Base-by-base conservation (phyloP, 2,113 vertebrate genomes). In the Pteropus alecto region DNA sequence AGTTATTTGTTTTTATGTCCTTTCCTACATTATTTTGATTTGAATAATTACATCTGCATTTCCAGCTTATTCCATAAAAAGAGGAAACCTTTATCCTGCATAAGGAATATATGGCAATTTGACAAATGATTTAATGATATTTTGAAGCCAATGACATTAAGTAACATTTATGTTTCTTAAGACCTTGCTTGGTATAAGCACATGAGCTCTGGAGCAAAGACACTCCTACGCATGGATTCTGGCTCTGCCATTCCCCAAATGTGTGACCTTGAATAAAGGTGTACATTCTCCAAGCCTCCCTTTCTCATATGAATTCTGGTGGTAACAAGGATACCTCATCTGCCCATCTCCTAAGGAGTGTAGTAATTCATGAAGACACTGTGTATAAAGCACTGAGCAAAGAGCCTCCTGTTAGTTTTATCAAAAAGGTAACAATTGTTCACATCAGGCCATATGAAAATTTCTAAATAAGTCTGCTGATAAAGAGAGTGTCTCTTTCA, bases 1-100 rank as follows among this genome's bases (percentile, higher is more conserved):
- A 87, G 19, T 77, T 96, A 94, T 94, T 95, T 96, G 83, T 85
- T 95, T 67, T 73, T 84, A 91, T 77, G 65, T 93, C 94, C 77
- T 12, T 77, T 74, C 51, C 77, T 82, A 22, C 74, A 28, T 86
- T 82, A 94, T 97, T 93, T 97, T 79, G 51, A 88, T 84, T 60
- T 63, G 11, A 88, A 92, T 77, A 48, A 60, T 71, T 43, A 11
- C 5, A 14, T 91, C 90, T 93, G 48, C 73, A 74, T 61, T 76
- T 70, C 65, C 63, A 87, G 67, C 3, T 73, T 58, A 70, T 63
- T 95, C 43, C 67, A 41, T 54, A 90, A 90, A 68, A 30, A 26
- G 16, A 94, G 11, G 61, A 79, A 24, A 3, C 24, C 43, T 73
- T 78, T 61, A 76, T 46, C 73, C 35, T 13, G 33, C 68, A 38